Evolutionary conservation across 2,888 invertebrate genomes (phyloP), one percentile per base, ranked within the genome.

Genomic region (Meandrusa payeni): DNA sequence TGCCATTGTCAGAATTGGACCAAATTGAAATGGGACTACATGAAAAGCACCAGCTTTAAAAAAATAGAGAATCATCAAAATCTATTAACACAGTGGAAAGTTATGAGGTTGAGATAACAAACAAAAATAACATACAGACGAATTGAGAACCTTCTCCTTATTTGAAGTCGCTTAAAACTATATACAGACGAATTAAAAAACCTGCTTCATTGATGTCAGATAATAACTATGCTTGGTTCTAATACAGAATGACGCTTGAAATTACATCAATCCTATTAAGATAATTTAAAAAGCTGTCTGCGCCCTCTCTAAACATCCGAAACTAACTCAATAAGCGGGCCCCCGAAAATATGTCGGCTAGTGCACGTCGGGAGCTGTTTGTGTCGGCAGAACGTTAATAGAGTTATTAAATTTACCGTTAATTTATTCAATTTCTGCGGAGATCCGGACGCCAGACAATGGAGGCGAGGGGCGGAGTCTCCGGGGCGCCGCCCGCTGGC

Each of bases 351-450:
- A 66, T 69, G 64, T 59, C 64, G 60, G 61, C 71, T 69, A 76
- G 70, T 70, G 72, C 67, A 71, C 71, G 77, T 76, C 83, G 76
- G 51, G 61, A 73, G 70, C 76, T 82, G 79, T 86, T 83, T 85
- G 68, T 69, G 69, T 78, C 83, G 67, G 64, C 66, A 65, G 60
- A 70, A 72, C 69, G 69, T 69, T 85, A 86, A 86, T 81, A 73
- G 69, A 79, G 76, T 83, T 85, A 86, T 83, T 83, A 79, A 81
- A 83, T 86, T 85, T 75, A 62, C 54, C 74, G 72, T 75, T 87
- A 87, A 86, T 87, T 85, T 83, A 87, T 87, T 86, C 85, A 80
- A 85, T 87, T 87, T 83, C 51, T 61, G 51, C 50, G 47, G 64
- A 55, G 64, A 51, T 52, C 51, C 59, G 61, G n/a, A n/a, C n/a